Percentiles rank a stretch among this genome's conserved stretches.
Evolutionary conservation across 2,888 invertebrate species (phyloP).

Genomic region (Melipona beecheii): DNA sequence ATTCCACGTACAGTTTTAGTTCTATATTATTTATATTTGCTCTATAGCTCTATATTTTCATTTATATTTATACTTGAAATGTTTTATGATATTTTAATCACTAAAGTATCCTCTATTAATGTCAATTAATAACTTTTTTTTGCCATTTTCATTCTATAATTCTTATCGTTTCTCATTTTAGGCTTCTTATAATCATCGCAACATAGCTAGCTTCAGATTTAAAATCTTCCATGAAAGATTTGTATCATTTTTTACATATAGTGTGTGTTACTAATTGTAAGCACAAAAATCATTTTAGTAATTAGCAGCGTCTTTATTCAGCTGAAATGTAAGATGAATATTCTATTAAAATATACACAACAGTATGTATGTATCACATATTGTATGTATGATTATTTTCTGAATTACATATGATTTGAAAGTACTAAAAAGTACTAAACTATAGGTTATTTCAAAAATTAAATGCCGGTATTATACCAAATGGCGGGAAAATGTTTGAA

Average conservation of each 20-base stretch:
- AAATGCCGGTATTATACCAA: not conserved
- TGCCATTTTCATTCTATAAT: not conserved
- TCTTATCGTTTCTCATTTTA: not conserved
- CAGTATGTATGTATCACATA: not conserved
- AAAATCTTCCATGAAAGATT: not conserved
- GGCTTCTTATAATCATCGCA: not conserved
- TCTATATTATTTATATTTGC: not conserved
- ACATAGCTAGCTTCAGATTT: not conserved
- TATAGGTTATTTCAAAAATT: not conserved
- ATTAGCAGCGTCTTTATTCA: not conserved
- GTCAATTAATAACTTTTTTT: not conserved
- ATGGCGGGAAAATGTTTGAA: not conserved
- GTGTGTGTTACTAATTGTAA: not conserved
- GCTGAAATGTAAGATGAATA: not conserved
- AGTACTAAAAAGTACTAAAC: not conserved
- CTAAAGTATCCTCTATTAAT: not conserved
- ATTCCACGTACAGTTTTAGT: not conserved
- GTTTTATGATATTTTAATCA: not conserved
- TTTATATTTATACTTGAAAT: not conserved
- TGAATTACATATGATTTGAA: not conserved
- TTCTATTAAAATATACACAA: not conserved
- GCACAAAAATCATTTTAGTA: not conserved
- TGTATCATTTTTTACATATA: not conserved
- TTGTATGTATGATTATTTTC: not conserved
- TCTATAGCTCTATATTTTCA: too few relatives aligned